Evolutionary conservation across 2,113 vertebrate genomes (phyloP).

Genomic region (Eptesicus fuscus): DNA sequence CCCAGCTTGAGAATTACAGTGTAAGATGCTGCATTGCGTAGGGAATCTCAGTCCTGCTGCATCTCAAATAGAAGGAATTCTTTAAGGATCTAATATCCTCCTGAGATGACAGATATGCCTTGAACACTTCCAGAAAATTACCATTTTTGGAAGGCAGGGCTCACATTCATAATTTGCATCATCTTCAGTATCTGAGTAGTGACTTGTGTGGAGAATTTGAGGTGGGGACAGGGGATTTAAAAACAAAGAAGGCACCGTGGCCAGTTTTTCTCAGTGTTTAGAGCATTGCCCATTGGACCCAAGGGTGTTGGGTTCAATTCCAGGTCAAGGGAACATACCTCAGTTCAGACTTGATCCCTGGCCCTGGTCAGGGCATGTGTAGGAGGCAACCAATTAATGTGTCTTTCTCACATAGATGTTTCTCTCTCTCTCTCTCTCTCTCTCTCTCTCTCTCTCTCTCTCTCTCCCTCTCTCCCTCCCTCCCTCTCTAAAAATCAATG

Average conservation of each 20-base stretch:
- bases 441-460: too few relatives aligned
- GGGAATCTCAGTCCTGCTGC: not conserved
- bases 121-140: not conserved
- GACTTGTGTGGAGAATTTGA: not conserved
- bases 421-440: too few relatives aligned
- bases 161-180: not conserved
- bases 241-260: not conserved
- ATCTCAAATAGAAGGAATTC: not conserved
- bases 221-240: accelerated
- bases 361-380: too few relatives aligned
- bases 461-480: too few relatives aligned
- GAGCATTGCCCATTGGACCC: too few relatives aligned
- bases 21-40: not conserved
- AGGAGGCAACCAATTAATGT: too few relatives aligned
- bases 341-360: too few relatives aligned
- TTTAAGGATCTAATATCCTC: not conserved
- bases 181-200: not conserved
- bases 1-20: not conserved
- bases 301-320: too few relatives aligned
- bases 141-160: not conserved
- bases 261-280: too few relatives aligned
- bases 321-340: too few relatives aligned
- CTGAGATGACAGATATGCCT: not conserved
- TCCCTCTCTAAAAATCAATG: too few relatives aligned
- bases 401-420: too few relatives aligned